These are phyloP conservation scores for Tadarida brasiliensis DNA, from an alignment of 2,797 vertebrate species.

Conservation along the genomic window DNA sequence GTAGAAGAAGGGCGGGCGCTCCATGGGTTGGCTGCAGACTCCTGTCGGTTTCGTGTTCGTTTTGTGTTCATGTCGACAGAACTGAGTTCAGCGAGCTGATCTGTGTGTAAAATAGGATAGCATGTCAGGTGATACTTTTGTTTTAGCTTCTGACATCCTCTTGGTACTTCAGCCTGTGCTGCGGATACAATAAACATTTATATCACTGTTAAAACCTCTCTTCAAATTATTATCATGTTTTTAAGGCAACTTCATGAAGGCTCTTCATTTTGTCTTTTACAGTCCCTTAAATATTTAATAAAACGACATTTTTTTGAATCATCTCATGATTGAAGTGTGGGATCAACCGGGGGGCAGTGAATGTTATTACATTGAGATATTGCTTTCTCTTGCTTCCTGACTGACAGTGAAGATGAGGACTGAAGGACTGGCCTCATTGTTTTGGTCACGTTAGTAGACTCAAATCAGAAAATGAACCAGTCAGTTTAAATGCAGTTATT, in stretches of 20 bases:
- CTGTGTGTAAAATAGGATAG: slow-evolving; percentile 68
- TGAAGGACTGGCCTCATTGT: background rate
- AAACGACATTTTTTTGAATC: slow-evolving; percentile 68
- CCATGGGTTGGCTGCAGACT: background rate
- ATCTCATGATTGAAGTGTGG: slow-evolving; percentile 66
- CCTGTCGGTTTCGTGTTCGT: slow-evolving; percentile 77
- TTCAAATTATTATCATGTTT: slow-evolving; percentile 8
- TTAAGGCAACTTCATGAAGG: slow-evolving; percentile 67
- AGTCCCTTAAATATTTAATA: slow-evolving; percentile 82
- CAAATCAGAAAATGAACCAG: background rate
- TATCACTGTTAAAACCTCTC: background rate
- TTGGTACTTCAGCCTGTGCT: slow-evolving; percentile 46
- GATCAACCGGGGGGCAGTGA: background rate
- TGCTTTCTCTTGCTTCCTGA: background rate
- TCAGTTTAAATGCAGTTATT: background rate
- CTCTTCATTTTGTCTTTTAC: slow-evolving; percentile 79
- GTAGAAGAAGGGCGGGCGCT: slow-evolving; percentile 57
- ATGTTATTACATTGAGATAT: background rate
- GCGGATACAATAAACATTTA: slow-evolving; percentile 23
- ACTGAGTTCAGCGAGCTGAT: slow-evolving; percentile 69
- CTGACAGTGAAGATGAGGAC: background rate
- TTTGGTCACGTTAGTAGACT: background rate
- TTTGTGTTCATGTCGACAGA: slow-evolving; percentile 34
- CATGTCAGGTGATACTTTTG: slow-evolving; percentile 58
- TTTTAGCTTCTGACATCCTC: slow-evolving; percentile 55